A percentile compares a stretch with the other conserved stretches of the same genome.
Evolutionary conservation across 2,888 invertebrate genomes (phyloP).

Genomic region (Meteorus colon): DNA sequence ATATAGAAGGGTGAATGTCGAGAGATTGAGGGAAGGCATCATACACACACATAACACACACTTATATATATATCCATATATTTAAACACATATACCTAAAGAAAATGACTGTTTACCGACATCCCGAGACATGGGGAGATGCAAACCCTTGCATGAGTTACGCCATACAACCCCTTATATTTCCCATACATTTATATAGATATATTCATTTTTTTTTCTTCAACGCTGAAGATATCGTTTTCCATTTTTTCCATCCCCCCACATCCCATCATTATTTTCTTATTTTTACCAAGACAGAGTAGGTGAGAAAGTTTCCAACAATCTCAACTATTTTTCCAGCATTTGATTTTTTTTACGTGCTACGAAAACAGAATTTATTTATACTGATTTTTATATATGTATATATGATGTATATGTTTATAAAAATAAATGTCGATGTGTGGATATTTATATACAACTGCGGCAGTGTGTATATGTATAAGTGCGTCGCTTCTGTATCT

Average conservation of each 20-base stretch:
- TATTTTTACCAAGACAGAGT: not conserved
- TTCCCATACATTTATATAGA: not conserved
- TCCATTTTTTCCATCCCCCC: constrained; percentile 5
- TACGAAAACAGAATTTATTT: constrained; percentile 27
- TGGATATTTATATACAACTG: not conserved
- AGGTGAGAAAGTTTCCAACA: constrained; percentile 11
- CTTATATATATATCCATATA: constrained; percentile 20
- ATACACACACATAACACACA: not conserved
- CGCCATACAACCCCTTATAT: not conserved
- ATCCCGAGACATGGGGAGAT: constrained; percentile 39
- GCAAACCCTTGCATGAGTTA: constrained; percentile 24
- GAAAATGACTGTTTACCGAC: constrained; percentile 46
- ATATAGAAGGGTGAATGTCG: constrained; percentile 39
- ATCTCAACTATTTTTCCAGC: constrained; percentile 12
- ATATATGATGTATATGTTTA: constrained; percentile 15
- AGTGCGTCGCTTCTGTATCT: constrained; percentile 8
- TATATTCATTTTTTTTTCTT: not conserved
- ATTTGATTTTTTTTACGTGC: constrained; percentile 22
- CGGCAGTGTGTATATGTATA: not conserved
- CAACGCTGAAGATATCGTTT: not conserved
- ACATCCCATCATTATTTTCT: not conserved
- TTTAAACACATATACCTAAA: constrained; percentile 18
- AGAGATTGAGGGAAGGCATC: constrained; percentile 29
- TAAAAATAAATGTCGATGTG: constrained; percentile 30
- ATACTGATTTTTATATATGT: constrained; percentile 30